Percentiles rank a stretch among this genome's conserved stretches.
phyloP scores from a whole-genome alignment of 2,888 invertebrate genomes.

The Nomada lathburiana region DNA sequence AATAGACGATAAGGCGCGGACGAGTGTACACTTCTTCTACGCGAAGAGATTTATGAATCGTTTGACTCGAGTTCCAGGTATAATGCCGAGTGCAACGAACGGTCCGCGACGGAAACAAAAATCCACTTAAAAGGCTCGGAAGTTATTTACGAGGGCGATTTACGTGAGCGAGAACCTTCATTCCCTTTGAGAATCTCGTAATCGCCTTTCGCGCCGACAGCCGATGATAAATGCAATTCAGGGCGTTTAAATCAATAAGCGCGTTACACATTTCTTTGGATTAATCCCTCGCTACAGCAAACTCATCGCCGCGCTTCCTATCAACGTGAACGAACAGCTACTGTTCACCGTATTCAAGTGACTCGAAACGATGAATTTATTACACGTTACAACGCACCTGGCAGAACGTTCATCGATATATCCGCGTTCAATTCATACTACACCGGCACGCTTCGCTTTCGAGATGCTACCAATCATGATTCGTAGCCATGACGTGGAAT shows the following conservation, averaged over 20 bases:
- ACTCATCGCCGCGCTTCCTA: not conserved
- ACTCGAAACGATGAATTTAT: conserved; percentile 47
- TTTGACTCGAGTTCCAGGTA: not conserved
- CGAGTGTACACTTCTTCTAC: not conserved
- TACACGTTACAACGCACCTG: conserved; percentile 25
- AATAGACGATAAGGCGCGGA: not conserved
- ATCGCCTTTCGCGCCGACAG: conserved; percentile 34
- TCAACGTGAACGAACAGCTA: not conserved
- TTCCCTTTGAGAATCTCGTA: conserved; percentile 15
- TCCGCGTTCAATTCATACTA: conserved; percentile 23
- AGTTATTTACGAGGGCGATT: conserved; percentile 37
- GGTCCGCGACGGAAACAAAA: not conserved
- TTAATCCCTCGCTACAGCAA: conserved; percentile 5
- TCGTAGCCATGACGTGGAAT: conserved; percentile 12
- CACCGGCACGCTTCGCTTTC: conserved; percentile 13
- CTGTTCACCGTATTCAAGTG: not conserved
- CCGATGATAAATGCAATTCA: conserved; percentile 39
- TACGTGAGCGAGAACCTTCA: not conserved
- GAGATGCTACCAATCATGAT: conserved; percentile 39
- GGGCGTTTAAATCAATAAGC: conserved; percentile 35
- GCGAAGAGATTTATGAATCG: not conserved
- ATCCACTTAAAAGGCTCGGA: conserved; percentile 34
- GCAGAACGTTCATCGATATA: conserved; percentile 11
- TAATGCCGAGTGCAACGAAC: not conserved
- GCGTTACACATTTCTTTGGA: conserved; percentile 20